phyloP scores from a whole-genome alignment of 2,113 vertebrate genomes.

The Melanotaenia duboulayi region DNA sequence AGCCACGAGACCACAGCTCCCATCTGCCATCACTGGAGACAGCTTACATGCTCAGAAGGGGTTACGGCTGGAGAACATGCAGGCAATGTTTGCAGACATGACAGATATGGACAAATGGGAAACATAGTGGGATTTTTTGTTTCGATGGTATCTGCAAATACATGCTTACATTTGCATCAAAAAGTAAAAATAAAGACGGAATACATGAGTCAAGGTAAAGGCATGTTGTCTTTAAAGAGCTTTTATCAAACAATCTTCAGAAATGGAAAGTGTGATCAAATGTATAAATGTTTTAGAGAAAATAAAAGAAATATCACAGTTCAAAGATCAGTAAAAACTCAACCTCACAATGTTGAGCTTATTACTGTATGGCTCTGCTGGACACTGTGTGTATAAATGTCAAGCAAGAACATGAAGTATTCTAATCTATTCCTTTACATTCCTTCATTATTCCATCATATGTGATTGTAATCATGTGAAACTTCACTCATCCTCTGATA shows the following conservation, averaged over 20 bases:
- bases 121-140: constrained; percentile 22
- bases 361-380: constrained; percentile 63
- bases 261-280: constrained; percentile 49
- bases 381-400: constrained; percentile 34
- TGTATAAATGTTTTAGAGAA: constrained; percentile 54
- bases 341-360: constrained; percentile 33
- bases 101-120: constrained; percentile 35
- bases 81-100: constrained; percentile 57
- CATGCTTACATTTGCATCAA: neutral
- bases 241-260: constrained; percentile 65
- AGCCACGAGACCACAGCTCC: constrained; percentile 68
- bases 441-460: constrained; percentile 39
- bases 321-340: constrained; percentile 59
- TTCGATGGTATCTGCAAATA: constrained; percentile 11
- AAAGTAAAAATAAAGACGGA: constrained; percentile 20
- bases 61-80: constrained; percentile 56
- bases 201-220: constrained; percentile 52
- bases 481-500: constrained; percentile 55
- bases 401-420: constrained; percentile 34
- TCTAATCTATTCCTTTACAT: constrained; percentile 51
- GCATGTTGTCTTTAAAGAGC: constrained; percentile 73
- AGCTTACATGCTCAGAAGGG: constrained; percentile 45
- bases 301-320: constrained; percentile 66
- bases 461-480: constrained; percentile 50
- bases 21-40: constrained; percentile 71